phyloP scores from a whole-genome alignment of 23 tunicate genomes.

The Halocynthia aurantium region DNA sequence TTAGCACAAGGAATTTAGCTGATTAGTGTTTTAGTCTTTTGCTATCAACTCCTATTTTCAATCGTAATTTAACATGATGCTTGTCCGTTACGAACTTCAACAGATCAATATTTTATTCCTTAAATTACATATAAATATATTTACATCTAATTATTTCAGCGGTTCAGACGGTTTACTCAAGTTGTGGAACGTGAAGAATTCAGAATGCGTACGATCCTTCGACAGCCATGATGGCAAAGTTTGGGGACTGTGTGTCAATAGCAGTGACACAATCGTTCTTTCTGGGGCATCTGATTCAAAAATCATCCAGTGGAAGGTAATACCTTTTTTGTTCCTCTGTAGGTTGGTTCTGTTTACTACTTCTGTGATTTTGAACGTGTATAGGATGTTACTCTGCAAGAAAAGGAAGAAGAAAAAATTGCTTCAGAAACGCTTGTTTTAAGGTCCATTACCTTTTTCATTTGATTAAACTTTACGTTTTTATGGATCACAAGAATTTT shows the following conservation, averaged over 20 bases:
- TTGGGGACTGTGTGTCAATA: constrained; percentile 42
- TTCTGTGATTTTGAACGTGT: neutral
- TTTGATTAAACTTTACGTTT: too few relatives aligned
- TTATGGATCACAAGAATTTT: too few relatives aligned
- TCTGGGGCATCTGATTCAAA: constrained; percentile 73
- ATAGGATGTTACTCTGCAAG: constrained; percentile 61
- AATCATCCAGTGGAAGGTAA: constrained; percentile 58
- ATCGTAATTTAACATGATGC: too few relatives aligned
- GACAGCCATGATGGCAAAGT: constrained; percentile 66
- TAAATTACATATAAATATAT: neutral
- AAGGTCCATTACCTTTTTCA: neutral
- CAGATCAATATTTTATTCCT: too few relatives aligned
- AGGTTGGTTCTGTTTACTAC: neutral
- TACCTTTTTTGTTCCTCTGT: neutral
- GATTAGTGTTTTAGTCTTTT: too few relatives aligned
- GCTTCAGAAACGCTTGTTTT: constrained; percentile 5
- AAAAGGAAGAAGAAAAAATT: constrained; percentile 24
- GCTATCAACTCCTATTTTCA: too few relatives aligned
- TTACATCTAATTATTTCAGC: neutral
- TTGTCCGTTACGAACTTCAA: too few relatives aligned
- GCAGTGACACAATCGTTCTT: constrained; percentile 26
- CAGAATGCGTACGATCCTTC: constrained; percentile 64
- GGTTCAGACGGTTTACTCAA: constrained; percentile 88
- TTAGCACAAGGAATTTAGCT: too few relatives aligned
- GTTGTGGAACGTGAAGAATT: constrained; percentile 66